phyloP scores from a whole-genome alignment of 2,797 vertebrate species.

The Nannoperca australis region DNA sequence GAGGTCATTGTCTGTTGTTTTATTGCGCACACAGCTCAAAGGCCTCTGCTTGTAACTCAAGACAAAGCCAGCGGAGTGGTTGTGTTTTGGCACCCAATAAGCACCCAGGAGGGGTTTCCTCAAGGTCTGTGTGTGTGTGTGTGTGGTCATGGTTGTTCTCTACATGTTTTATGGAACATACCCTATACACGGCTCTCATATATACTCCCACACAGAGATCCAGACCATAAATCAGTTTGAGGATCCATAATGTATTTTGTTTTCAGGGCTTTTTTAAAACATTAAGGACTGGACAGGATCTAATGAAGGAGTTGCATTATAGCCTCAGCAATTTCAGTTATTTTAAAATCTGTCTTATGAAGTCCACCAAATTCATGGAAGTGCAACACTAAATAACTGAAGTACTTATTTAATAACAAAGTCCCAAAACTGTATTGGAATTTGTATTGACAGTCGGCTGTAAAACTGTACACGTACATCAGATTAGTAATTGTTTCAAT shows the following conservation, averaged over 20 bases:
- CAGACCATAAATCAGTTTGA: constrained; percentile 14
- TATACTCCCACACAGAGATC: neutral
- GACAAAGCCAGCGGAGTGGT: constrained; percentile 29
- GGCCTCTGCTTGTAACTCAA: constrained; percentile 30
- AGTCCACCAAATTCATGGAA: neutral
- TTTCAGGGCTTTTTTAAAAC: neutral
- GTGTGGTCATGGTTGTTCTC: constrained; percentile 9
- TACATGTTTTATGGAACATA: constrained; percentile 33
- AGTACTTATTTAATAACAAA: neutral
- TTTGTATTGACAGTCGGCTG: neutral
- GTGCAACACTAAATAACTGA: no score
- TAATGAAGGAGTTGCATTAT: neutral
- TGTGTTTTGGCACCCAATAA: constrained; percentile 34
- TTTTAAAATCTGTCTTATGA: neutral
- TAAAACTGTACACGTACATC: neutral
- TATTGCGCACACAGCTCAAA: constrained; percentile 40
- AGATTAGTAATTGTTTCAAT: neutral
- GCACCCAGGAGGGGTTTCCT: constrained; percentile 20
- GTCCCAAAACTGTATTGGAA: neutral
- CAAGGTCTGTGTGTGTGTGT: constrained; percentile 1
- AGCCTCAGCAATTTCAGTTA: neutral
- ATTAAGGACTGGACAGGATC: neutral
- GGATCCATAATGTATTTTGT: neutral
- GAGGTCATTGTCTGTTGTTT: constrained; percentile 51
- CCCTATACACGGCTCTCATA: neutral